phyloP scores from a whole-genome alignment of 2,888 invertebrate genomes.

The Aporophyla nigra region DNA sequence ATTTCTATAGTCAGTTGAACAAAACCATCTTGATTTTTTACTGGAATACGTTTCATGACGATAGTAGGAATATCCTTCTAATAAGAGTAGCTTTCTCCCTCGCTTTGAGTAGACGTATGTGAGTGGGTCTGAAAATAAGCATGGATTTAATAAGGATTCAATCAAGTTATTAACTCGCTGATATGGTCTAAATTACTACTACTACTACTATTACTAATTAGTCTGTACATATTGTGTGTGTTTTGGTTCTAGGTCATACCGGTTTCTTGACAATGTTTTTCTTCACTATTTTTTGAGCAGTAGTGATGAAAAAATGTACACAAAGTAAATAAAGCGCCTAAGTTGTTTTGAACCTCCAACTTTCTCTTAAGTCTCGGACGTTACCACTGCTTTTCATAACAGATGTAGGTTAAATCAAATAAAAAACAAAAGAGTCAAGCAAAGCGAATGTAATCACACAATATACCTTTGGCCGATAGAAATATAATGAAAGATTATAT shows the following conservation, averaged over 20 bases:
- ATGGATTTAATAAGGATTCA: not conserved
- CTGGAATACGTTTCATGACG: constrained; percentile 7
- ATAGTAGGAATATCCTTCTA: constrained; percentile 50
- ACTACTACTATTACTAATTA: too few relatives aligned
- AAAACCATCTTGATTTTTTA: constrained; percentile 49
- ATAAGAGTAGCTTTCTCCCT: constrained; percentile 33
- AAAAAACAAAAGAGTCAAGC: constrained; percentile 7
- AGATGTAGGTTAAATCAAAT: not conserved
- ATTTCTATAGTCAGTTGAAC: constrained; percentile 37
- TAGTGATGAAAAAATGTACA: too few relatives aligned
- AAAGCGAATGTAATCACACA: constrained; percentile 40
- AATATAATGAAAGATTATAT: constrained; percentile 24
- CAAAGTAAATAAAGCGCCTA: too few relatives aligned
- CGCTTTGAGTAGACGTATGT: constrained; percentile 56
- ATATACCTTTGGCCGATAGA: constrained; percentile 32
- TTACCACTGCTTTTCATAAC: too few relatives aligned
- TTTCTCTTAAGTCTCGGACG: too few relatives aligned
- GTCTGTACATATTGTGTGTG: too few relatives aligned
- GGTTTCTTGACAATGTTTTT: too few relatives aligned
- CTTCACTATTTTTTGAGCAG: too few relatives aligned
- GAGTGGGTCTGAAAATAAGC: constrained; percentile 9
- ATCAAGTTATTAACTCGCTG: not conserved
- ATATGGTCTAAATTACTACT: not conserved
- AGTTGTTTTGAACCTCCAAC: too few relatives aligned
- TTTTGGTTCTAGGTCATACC: too few relatives aligned